Conservation (phyloP, 2,113 vertebrate genomes). For the Ictalurus punctatus region DNA sequence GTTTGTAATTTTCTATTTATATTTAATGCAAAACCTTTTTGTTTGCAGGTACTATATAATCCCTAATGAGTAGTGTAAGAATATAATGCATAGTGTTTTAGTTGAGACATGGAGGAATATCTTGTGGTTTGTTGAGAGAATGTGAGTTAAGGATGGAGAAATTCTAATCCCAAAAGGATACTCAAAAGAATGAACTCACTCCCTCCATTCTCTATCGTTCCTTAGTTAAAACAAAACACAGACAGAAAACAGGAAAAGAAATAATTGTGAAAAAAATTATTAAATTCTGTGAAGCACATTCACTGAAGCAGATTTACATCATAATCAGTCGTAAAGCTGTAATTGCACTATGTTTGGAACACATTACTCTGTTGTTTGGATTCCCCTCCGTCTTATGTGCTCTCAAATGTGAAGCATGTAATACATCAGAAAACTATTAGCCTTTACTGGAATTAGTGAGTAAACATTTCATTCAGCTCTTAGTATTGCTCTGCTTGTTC, state of each 20-base stretch:
- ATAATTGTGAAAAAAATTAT: neutral
- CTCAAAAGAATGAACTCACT: conserved; percentile 64
- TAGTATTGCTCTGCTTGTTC: conserved; percentile 61
- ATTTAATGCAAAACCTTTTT: neutral
- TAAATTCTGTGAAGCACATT: neutral
- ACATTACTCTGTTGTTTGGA: conserved; percentile 79
- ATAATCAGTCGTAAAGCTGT: neutral
- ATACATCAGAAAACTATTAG: conserved; percentile 86
- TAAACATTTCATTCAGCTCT: conserved; percentile 70
- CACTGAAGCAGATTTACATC: neutral
- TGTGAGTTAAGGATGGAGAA: neutral
- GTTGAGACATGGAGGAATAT: neutral
- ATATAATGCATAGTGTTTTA: neutral
- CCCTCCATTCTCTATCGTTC: conserved; percentile 57
- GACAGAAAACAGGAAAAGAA: conserved; percentile 53
- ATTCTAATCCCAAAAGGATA: conserved; percentile 63
- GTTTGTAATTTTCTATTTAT: neutral
- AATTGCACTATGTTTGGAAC: conserved; percentile 56
- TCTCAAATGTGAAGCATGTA: conserved; percentile 72
- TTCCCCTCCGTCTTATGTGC: conserved; percentile 79
- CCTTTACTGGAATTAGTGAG: conserved; percentile 74
- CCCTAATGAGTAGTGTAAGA: neutral
- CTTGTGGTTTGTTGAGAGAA: neutral
- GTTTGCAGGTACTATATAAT: neutral
- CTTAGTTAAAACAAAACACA: conserved; percentile 60